Percentiles rank a stretch among this genome's conserved stretches.
phyloP scores from a whole-genome alignment of 2,797 vertebrate genomes.

The Helicolenus hilgendorfi region DNA sequence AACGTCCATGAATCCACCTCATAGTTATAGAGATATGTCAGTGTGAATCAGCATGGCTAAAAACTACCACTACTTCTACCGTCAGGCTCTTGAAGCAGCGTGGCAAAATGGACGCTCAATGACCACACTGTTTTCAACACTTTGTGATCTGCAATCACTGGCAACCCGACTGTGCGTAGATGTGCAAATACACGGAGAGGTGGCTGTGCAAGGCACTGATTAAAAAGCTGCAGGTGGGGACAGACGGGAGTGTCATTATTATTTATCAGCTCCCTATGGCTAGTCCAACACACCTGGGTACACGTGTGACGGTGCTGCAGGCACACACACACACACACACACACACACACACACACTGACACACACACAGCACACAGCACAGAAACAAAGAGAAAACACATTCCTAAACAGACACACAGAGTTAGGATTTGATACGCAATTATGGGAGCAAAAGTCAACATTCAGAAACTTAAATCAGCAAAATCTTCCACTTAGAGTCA shows the following conservation, averaged over 20 bases:
- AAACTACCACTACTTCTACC: background rate
- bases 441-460: background rate
- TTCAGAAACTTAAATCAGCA: background rate
- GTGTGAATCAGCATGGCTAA: background rate
- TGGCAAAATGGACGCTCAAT: background rate
- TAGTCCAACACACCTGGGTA: slow-evolving; percentile 46
- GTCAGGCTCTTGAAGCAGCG: background rate
- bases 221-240: slow-evolving; percentile 52
- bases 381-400: background rate
- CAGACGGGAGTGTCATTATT: slow-evolving; percentile 32
- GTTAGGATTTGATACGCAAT: background rate
- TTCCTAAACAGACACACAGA: background rate
- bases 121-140: background rate
- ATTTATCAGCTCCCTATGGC: slow-evolving; percentile 62
- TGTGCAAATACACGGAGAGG: slow-evolving; percentile 9
- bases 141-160: background rate
- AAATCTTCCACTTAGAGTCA: background rate
- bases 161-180: background rate
- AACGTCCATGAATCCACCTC: background rate
- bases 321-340: background rate
- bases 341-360: background rate
- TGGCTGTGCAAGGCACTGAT: slow-evolving; percentile 32
- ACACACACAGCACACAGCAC: background rate
- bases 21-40: background rate
- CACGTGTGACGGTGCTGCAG: background rate